phyloP scores from a whole-genome alignment of 2,888 invertebrate species.

The Copidosoma aretas region DNA sequence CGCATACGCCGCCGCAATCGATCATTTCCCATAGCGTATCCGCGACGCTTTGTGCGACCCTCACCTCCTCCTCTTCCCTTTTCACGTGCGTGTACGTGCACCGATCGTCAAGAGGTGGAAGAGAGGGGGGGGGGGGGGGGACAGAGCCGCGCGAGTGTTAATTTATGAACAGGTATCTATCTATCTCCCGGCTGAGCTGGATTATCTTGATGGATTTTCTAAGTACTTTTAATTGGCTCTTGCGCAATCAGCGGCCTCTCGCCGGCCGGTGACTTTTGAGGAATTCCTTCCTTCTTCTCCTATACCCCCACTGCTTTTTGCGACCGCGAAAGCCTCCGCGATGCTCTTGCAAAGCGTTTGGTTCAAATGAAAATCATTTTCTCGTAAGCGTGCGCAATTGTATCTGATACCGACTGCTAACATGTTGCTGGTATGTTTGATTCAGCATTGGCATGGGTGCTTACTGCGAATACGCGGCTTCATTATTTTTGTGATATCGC shows the following conservation, averaged over 20 bases:
- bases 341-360: no score
- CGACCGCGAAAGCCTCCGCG: no score
- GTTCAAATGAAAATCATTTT: no score
- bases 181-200: conserved; percentile 21
- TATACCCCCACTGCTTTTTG: background rate
- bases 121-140: no score
- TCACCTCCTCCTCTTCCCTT: conserved; percentile 27
- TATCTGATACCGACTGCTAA: no score
- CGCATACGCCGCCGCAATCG: conserved; percentile 45
- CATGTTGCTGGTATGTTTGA: no score
- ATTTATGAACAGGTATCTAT: conserved; percentile 33
- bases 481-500: no score
- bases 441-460: no score
- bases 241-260: conserved; percentile 2
- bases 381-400: no score
- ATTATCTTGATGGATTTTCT: conserved; percentile 44
- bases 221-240: conserved; percentile 39
- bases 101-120: no score
- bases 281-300: background rate
- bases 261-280: no score
- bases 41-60: conserved; percentile 41
- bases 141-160: conserved; percentile 20
- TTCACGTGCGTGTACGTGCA: background rate
- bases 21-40: conserved; percentile 43
- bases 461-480: no score